Evolutionary conservation across 2,888 invertebrate genomes (phyloP).

Genomic region (Euspilapteryx auroguttella): DNA sequence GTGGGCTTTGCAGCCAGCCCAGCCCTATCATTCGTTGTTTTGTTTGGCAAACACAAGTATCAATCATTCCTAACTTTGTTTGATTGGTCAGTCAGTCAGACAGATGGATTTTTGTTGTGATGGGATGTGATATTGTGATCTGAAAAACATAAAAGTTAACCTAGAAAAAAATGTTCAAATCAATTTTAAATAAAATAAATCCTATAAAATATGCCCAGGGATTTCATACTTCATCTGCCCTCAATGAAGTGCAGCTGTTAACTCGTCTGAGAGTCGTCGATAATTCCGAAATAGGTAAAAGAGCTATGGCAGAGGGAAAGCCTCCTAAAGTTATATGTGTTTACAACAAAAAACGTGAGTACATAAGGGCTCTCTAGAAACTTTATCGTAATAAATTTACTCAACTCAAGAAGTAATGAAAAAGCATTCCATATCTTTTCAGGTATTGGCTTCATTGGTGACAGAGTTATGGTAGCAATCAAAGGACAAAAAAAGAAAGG

Average conservation of each 20-base stretch:
- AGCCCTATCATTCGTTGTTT: no score
- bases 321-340: conserved; percentile 93
- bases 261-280: conserved; percentile 91
- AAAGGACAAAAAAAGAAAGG: conserved; percentile 95
- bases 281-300: conserved; percentile 93
- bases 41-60: no score
- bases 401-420: not conserved
- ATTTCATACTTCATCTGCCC: conserved; percentile 62
- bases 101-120: no score
- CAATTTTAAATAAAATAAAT: conserved; percentile 20
- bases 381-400: no score
- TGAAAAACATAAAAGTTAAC: no score
- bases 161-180: conserved; percentile 40
- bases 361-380: no score
- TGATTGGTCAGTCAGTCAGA: no score
- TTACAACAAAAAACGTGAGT: conserved; percentile 75
- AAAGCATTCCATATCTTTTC: conserved; percentile 10
- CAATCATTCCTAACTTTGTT: no score
- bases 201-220: conserved; percentile 15
- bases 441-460: conserved; percentile 67
- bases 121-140: no score
- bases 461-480: conserved; percentile 89
- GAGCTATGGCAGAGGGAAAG: conserved; percentile 92
- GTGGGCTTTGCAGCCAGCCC: no score
- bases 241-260: conserved; percentile 71